Base-by-base conservation (phyloP, 2,797 vertebrate species). In the Morus bassanus region DNA sequence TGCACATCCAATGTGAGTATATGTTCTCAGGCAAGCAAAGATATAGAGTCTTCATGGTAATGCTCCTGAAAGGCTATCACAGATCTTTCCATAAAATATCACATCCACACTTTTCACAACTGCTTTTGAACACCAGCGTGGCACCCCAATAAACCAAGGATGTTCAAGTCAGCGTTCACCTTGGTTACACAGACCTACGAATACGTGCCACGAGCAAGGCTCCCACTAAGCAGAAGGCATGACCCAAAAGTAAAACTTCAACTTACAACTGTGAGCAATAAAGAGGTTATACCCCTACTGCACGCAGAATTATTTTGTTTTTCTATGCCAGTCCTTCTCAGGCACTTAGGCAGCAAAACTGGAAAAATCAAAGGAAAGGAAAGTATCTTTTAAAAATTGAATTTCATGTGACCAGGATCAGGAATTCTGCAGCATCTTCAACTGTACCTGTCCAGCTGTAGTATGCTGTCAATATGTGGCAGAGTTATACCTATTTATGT, bases 41-140 rank as follows among this genome's bases (percentile, higher is more conserved):
- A 63, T 6, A 51, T 0, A 30, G 1, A 43, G 11, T 23, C 30
- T 54, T 57, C 23, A 16, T 3, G 6, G 31, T 10, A 57, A 80
- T 1, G 3, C 12, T 37, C 43, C 54, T 65, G 35, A 91, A 73
- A 76, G 30, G 46, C 59, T 53, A n/a, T 4, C 41, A 41, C 28
- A 41, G 43, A 59, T 25, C 6, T 18, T 60, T 37, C 61, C 23
- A 57, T 13, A 59, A 31, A 72, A 33, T 8, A 84, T 3, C 11
- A 43, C 0, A 0, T 24, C 22, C 12, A 13, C 8, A 22, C 12
- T 50, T 67, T 18, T 53, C 54, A 57, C 48, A 91, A 43, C 23
- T 51, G 35, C 8, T 75, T 67, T 14, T 57, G 41, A 72, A 50
- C 17, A 51, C 7, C 37, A 46, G 46, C 46, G 50, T 0, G 0